Evolutionary conservation across 2,113 vertebrate species (phyloP).

Genomic region (Vimba vimba): DNA sequence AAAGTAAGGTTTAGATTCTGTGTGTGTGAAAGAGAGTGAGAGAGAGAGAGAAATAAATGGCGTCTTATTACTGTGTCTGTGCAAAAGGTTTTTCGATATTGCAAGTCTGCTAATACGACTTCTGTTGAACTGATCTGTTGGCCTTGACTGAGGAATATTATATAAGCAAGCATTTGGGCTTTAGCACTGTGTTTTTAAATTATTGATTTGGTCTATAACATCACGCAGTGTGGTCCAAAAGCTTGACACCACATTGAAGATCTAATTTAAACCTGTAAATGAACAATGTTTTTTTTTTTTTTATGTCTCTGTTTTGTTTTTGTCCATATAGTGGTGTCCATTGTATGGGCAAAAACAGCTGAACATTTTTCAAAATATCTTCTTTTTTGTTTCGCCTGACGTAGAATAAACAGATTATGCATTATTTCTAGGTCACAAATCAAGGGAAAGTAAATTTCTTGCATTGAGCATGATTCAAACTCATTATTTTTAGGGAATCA

Average conservation of each 20-base stretch:
- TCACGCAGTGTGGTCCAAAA: not conserved
- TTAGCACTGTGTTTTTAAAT: not conserved
- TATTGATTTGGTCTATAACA: conserved; percentile 2
- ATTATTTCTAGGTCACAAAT: not conserved
- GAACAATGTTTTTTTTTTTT: not conserved
- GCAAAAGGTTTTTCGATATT: conserved; percentile 23
- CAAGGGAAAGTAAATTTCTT: not conserved
- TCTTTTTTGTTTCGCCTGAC: not conserved
- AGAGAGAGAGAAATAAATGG: not conserved
- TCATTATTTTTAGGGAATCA: too few relatives aligned
- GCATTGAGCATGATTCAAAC: too few relatives aligned
- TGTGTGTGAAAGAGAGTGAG: too few relatives aligned
- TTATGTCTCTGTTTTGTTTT: not conserved
- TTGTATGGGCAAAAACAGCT: not conserved
- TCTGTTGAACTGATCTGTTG: not conserved
- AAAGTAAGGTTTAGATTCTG: conserved; percentile 14
- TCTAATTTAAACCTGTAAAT: not conserved
- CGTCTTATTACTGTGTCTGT: conserved; percentile 7
- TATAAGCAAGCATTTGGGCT: not conserved
- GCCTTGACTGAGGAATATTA: conserved; percentile 14
- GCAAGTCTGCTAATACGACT: not conserved
- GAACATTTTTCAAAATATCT: not conserved
- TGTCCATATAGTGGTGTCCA: not conserved
- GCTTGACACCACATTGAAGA: not conserved
- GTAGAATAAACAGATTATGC: not conserved